These are phyloP conservation scores for Melieria picta DNA, from an alignment of 2,888 invertebrate genomes.

Conservation along the genomic window DNA sequence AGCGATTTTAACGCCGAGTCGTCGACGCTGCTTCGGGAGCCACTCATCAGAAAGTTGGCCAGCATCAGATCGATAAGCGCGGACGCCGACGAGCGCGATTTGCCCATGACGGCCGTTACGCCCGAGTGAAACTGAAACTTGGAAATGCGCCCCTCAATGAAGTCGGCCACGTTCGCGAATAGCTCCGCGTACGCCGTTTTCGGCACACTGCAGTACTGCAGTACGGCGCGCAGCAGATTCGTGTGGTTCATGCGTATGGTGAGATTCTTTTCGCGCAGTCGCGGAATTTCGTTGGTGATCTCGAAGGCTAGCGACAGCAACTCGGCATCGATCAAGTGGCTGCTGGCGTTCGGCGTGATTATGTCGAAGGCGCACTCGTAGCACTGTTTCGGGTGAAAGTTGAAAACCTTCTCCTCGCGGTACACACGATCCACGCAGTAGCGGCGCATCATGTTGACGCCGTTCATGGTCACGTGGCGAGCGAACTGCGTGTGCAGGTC, in stretches of 20 bases:
- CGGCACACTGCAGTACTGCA: conserved; percentile 83
- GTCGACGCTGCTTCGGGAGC: conserved; percentile 57
- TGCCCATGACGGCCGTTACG: conserved; percentile 74
- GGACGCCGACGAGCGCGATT: conserved; percentile 62
- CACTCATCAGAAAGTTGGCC: conserved; percentile 58
- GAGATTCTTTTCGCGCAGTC: conserved; percentile 73
- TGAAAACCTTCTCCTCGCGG: conserved; percentile 79
- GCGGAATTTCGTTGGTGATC: conserved; percentile 76
- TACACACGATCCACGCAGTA: conserved; percentile 90
- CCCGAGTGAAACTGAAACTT: conserved; percentile 78
- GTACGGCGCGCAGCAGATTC: conserved; percentile 77
- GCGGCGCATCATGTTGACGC: conserved; percentile 80
- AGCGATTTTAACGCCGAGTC: conserved; percentile 68
- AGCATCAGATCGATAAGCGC: conserved; percentile 60
- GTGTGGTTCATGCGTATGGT: conserved; percentile 83
- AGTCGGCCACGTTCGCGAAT: conserved; percentile 59
- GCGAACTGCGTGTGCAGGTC: conserved; percentile 86
- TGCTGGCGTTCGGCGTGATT: conserved; percentile 79
- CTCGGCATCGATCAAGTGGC: conserved; percentile 86
- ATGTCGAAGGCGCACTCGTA: conserved; percentile 95
- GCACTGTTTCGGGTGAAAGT: conserved; percentile 89
- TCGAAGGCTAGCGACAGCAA: conserved; percentile 81
- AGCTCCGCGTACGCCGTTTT: conserved; percentile 70
- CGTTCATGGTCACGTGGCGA: conserved; percentile 82
- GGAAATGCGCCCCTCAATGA: conserved; percentile 71